Conservation (phyloP, 2,113 vertebrate genomes). For the Equus przewalskii region DNA sequence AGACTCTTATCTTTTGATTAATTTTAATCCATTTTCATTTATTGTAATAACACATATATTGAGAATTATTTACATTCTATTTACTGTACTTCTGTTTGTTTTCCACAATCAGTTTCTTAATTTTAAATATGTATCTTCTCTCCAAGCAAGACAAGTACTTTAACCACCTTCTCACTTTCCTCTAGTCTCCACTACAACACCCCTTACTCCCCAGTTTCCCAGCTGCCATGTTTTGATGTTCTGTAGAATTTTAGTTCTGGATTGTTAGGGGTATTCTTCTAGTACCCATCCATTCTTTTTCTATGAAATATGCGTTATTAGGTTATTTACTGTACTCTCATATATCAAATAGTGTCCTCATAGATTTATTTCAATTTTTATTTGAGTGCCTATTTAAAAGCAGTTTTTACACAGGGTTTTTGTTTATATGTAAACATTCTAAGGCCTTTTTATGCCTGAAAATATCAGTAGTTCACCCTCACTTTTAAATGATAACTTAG, state of each 20-base stretch:
- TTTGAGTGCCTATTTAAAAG: slow-evolving; percentile 12
- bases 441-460: slow-evolving; percentile 20
- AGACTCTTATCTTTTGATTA: neutral
- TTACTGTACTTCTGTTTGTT: neutral
- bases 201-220: neutral
- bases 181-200: neutral
- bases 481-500: neutral
- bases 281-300: neutral
- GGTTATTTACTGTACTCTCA: neutral
- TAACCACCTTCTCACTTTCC: slow-evolving; percentile 10
- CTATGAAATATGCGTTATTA: neutral
- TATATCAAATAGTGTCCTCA: neutral
- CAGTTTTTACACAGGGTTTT: neutral
- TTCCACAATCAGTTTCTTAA: neutral
- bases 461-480: neutral
- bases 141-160: neutral
- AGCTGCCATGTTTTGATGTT: neutral
- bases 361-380: slow-evolving; percentile 14
- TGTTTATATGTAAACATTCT: neutral
- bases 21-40: slow-evolving; percentile 1
- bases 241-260: slow-evolving; percentile 9
- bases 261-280: neutral
- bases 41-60: neutral
- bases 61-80: neutral
- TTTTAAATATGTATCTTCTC: neutral